Evolutionary conservation across 1,140 invertebrate genomes (phyloP), one percentile per base, ranked within the genome.

Genomic region (Macrobrachium nipponense): DNA sequence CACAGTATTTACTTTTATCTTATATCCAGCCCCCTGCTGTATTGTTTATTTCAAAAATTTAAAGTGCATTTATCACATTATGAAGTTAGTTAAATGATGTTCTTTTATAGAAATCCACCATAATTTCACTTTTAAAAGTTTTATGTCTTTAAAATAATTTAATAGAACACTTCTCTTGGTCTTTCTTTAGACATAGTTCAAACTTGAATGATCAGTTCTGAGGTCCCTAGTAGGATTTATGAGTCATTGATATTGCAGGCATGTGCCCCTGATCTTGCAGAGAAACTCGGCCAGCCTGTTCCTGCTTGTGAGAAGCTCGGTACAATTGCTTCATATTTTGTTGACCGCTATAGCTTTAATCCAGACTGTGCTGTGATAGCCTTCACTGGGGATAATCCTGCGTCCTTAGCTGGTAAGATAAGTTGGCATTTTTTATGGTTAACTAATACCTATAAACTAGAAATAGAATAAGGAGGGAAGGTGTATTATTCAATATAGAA

Each of bases 341-440:
- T 96, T 0, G 93, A 95, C 89, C 93, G 96, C 80, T 98, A 97
- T 91, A 95, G 95, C 11, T 98, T 99, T 91, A 92, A 93, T 89
- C 90, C 94, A 1, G 92, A 95, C 6, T 99, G 97, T 91, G 92
- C 94, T 90, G 93, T 99, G 8, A 92, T 97, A 7, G 95, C 96
- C 0, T 98, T 98, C 91, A 98, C 97, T 2, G 98, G 98, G 0
- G 98, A 99, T 90, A 99, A 99, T 93, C 96, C 95, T 17, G 95
- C 96, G 2, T 96, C 96, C 0, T 91, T 97, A 20, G 94, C 95
- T 80, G 95, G 87, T 88, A 27, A 76, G 60, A 60, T 18, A n/a
- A 5, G 27, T 73, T 73, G 2, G 51, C 51, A 4, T 12, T 51
- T 51, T 51, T 12, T 51, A 51, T 12, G 12, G 51, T 51, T 51